phyloP scores from a whole-genome alignment of 2,888 invertebrate species.

The Conops quadrifasciatus region DNA sequence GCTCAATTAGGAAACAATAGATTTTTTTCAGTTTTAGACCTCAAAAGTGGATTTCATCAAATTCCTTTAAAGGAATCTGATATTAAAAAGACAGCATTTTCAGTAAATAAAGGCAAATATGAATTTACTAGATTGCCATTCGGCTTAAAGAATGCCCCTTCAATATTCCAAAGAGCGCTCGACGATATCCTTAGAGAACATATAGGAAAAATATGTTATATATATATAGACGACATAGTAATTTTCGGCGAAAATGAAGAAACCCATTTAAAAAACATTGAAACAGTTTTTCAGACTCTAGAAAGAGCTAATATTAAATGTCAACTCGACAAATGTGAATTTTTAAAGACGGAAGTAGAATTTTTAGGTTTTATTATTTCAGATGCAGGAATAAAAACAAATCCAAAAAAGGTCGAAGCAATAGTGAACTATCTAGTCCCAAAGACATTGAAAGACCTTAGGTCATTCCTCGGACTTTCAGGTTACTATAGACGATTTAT shows the following conservation, averaged over 20 bases:
- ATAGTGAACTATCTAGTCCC: conserved; percentile 45
- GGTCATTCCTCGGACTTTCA: too few species aligned
- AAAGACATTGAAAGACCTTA: conserved; percentile 40
- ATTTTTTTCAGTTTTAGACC: conserved; percentile 41
- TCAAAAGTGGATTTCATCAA: conserved; percentile 42
- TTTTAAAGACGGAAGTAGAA: conserved; percentile 46
- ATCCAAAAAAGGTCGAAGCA: conserved; percentile 50
- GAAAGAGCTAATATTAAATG: conserved; percentile 46
- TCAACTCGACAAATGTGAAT: conserved; percentile 49
- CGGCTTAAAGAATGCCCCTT: background rate
- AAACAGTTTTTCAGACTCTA: conserved; percentile 45
- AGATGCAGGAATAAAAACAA: conserved; percentile 49
- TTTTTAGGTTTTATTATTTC: conserved; percentile 55
- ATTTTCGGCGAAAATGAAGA: conserved; percentile 46
- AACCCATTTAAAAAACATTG: conserved; percentile 47
- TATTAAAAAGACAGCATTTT: conserved; percentile 41
- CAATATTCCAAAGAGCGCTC: too few species aligned
- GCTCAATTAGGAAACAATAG: conserved; percentile 41
- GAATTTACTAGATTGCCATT: background rate
- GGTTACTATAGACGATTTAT: too few species aligned
- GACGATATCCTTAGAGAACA: too few species aligned
- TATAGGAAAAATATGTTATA: too few species aligned
- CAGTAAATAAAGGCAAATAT: conserved; percentile 15
- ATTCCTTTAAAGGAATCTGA: conserved; percentile 34
- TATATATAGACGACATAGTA: conserved; percentile 56